phyloP scores from a whole-genome alignment of 2,113 vertebrate species.

The Chinchilla lanigera region DNA sequence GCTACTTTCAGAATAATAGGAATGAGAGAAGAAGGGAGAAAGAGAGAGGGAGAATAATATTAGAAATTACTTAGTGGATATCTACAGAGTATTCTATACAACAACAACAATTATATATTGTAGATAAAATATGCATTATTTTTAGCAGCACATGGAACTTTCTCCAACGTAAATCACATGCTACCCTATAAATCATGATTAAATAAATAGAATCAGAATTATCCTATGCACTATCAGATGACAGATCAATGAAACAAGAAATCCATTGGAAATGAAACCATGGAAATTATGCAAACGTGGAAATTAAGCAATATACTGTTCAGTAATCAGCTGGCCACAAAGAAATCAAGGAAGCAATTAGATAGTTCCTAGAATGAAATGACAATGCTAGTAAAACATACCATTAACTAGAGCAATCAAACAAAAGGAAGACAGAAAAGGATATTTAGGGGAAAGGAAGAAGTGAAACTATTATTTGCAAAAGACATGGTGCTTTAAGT shows the following conservation, averaged over 20 bases:
- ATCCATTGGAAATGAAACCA: neutral
- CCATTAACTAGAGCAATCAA: neutral
- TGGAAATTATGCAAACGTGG: neutral
- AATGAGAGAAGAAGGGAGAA: neutral
- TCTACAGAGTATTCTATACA: neutral
- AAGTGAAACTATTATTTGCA: neutral
- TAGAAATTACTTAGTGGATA: neutral
- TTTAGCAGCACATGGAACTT: neutral
- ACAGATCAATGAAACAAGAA: neutral
- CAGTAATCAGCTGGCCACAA: no score
- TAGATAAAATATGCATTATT: neutral
- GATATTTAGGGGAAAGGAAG: neutral
- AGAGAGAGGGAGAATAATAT: neutral
- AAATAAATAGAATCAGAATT: neutral
- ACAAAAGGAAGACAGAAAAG: neutral
- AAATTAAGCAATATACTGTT: neutral
- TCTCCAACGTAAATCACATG: neutral
- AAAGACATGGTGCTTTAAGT: neutral
- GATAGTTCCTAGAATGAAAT: no score
- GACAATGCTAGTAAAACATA: neutral
- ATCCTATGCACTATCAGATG: neutral
- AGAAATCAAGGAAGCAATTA: no score
- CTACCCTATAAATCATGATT: neutral
- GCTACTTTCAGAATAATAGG: neutral
- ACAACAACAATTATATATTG: neutral